Percentiles rank a stretch among this genome's conserved stretches.
These are phyloP conservation scores for Pilophorus perplexus DNA, from an alignment of 2,888 invertebrate species.

Conservation along the genomic window DNA sequence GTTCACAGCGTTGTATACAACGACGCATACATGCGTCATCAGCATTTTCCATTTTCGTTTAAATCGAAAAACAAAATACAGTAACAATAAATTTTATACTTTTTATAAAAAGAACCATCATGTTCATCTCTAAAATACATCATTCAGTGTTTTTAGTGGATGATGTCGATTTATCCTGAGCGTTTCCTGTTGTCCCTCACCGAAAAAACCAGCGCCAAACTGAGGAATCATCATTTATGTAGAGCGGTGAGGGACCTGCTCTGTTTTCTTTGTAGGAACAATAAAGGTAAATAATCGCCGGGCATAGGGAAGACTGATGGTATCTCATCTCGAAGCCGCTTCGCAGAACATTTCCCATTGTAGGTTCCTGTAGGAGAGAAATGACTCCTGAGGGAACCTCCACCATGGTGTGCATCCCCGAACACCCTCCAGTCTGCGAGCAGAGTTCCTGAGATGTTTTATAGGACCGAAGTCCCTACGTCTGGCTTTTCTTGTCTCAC, in stretches of 20 bases:
- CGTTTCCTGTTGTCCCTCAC: not conserved
- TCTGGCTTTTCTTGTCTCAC: not conserved
- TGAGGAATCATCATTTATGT: slow-evolving; percentile 3
- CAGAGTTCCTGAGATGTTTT: not conserved
- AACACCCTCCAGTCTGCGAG: not conserved
- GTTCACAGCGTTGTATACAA: too few relatives aligned
- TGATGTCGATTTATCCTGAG: not conserved
- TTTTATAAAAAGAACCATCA: too few relatives aligned
- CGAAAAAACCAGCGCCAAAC: not conserved
- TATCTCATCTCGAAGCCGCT: slow-evolving; percentile 12
- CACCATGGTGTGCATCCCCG: too few relatives aligned
- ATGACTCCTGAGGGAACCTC: slow-evolving; percentile 1
- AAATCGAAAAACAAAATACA: too few relatives aligned
- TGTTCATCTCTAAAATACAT: too few relatives aligned
- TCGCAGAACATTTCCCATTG: slow-evolving; percentile 18
- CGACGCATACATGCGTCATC: too few relatives aligned
- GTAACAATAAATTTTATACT: too few relatives aligned
- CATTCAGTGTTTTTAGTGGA: too few relatives aligned
- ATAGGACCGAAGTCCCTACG: slow-evolving; percentile 1
- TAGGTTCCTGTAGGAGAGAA: slow-evolving; percentile 6
- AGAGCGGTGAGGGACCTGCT: not conserved
- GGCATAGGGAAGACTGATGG: slow-evolving; percentile 7
- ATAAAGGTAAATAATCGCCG: slow-evolving; percentile 16
- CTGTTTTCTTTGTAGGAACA: slow-evolving; percentile 8
- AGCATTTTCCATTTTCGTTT: too few relatives aligned